These are phyloP conservation scores for Eulemur rubriventer DNA, from an alignment of 2,797 vertebrate genomes.

Conservation along the genomic window DNA sequence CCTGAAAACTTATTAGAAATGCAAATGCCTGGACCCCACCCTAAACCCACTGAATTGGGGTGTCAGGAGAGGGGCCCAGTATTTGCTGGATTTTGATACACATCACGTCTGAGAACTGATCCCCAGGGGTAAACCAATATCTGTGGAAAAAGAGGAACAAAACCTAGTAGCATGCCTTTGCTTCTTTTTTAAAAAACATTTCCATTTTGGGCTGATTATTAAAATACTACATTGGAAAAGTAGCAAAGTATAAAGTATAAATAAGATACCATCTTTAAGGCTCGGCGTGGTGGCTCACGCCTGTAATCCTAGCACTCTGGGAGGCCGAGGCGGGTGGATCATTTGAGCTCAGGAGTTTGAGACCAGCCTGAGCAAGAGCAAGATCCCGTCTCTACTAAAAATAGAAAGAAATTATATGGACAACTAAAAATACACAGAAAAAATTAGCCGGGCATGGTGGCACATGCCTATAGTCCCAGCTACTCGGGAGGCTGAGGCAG, in stretches of 20 bases:
- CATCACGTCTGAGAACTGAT: background rate
- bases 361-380: too few species aligned
- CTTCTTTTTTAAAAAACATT: background rate
- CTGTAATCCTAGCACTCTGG: too few species aligned
- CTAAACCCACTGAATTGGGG: background rate
- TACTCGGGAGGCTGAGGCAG: too few species aligned
- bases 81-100: background rate
- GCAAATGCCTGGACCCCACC: background rate
- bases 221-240: background rate
- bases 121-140: background rate
- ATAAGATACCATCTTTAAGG: background rate
- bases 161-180: background rate
- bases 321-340: too few species aligned
- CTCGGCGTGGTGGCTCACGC: too few species aligned
- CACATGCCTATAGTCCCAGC: too few species aligned
- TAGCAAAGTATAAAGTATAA: constrained; percentile 31
- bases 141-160: background rate
- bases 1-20: background rate
- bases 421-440: too few species aligned
- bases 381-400: too few species aligned
- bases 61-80: background rate
- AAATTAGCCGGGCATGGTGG: too few species aligned
- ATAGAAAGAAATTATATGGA: too few species aligned
- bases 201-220: background rate
- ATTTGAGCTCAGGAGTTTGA: too few species aligned